A percentile compares a stretch with the other conserved stretches of the same genome.
phyloP scores from a whole-genome alignment of 2,113 vertebrate genomes.

The Jaculus jaculus region DNA sequence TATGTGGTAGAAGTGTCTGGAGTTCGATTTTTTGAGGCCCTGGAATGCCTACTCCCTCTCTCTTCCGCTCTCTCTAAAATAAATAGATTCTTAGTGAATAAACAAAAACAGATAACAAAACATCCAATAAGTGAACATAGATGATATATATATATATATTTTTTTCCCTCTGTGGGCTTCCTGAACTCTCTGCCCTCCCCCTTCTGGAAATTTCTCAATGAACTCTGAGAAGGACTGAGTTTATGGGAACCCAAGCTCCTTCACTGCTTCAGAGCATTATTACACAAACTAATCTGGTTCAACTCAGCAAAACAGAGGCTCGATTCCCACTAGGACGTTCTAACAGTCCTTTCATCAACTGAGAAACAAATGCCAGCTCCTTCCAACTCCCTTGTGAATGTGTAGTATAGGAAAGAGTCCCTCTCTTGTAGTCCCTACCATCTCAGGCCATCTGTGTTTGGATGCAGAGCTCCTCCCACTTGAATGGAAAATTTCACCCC shows the following conservation, averaged over 20 bases:
- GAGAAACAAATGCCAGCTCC: background rate
- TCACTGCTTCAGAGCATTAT: background rate
- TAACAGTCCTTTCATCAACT: background rate
- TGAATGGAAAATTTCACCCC: background rate
- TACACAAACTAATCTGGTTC: background rate
- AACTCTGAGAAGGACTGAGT: background rate
- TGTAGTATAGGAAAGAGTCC: background rate
- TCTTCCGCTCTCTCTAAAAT: no score
- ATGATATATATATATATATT: no score
- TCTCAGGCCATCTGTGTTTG: background rate
- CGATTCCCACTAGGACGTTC: background rate
- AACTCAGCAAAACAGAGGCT: background rate
- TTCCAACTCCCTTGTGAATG: background rate
- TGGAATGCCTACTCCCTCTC: no score
- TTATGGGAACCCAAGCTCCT: background rate
- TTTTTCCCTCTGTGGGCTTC: background rate
- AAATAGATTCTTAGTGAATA: no score
- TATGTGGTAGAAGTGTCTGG: no score
- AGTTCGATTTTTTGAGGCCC: no score
- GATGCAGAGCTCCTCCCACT: background rate
- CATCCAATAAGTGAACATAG: background rate
- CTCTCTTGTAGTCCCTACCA: background rate
- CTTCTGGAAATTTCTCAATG: background rate
- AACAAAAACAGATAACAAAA: background rate
- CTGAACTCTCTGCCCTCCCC: background rate